phyloP scores from a whole-genome alignment of 2,888 invertebrate species.

The Apamea anceps region DNA sequence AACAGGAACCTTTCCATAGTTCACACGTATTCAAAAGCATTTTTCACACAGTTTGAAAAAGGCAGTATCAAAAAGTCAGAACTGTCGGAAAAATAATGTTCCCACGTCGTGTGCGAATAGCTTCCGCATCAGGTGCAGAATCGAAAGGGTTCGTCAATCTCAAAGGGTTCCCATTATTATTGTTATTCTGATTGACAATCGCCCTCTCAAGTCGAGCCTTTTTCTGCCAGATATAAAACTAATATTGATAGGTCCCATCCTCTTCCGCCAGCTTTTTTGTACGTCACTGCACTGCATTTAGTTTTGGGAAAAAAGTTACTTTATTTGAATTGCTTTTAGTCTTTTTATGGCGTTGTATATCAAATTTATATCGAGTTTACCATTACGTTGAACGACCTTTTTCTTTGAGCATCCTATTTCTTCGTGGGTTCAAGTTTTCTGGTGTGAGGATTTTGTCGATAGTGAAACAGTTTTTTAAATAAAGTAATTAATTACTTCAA shows the following conservation, averaged over 20 bases:
- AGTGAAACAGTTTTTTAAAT: constrained; percentile 53
- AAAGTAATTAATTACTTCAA: constrained; percentile 60
- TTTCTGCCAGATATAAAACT: constrained; percentile 88
- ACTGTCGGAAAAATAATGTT: constrained; percentile 73
- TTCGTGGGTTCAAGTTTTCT: constrained; percentile 24
- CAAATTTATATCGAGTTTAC: constrained; percentile 71
- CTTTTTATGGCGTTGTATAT: constrained; percentile 68
- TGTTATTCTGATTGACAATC: constrained; percentile 87
- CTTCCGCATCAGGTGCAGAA: constrained; percentile 89
- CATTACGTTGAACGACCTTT: constrained; percentile 57
- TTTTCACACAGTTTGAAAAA: constrained; percentile 59
- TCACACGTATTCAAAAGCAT: constrained; percentile 53
- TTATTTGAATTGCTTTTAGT: constrained; percentile 84
- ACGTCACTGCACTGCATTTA: constrained; percentile 81
- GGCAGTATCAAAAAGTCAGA: constrained; percentile 52
- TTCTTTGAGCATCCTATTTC: constrained; percentile 45
- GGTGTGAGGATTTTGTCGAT: constrained; percentile 12
- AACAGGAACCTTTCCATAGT: constrained; percentile 25
- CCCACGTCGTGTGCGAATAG: constrained; percentile 87
- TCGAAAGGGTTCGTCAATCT: constrained; percentile 86
- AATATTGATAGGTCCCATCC: constrained; percentile 90
- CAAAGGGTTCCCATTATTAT: constrained; percentile 87
- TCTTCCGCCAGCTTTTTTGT: constrained; percentile 88
- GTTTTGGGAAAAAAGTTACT: constrained; percentile 81
- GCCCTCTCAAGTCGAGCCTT: constrained; percentile 86